A percentile compares a stretch with the other conserved stretches of the same genome.
These are phyloP conservation scores for Pterois miles DNA, from an alignment of 2,797 vertebrate genomes.

Conservation along the genomic window DNA sequence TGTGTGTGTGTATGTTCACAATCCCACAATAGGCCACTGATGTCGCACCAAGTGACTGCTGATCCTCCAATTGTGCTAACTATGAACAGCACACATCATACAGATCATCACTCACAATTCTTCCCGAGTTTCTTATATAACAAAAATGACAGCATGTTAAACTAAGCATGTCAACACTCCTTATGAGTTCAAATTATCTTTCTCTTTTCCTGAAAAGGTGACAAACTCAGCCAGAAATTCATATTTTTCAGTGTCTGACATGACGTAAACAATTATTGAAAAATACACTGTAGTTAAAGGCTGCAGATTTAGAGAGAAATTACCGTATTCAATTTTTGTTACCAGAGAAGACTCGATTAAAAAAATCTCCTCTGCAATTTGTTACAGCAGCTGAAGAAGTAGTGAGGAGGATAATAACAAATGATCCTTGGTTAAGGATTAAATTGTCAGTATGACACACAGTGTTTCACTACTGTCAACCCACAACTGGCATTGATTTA, in stretches of 20 bases:
- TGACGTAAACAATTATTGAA: background rate
- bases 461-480: conserved; percentile 9
- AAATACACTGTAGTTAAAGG: background rate
- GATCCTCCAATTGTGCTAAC: background rate
- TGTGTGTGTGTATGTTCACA: background rate
- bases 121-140: background rate
- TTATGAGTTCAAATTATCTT: background rate
- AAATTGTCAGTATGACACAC: conserved; percentile 22
- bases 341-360: background rate
- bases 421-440: conserved; percentile 5
- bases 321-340: background rate
- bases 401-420: background rate
- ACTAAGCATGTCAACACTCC: background rate
- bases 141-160: background rate
- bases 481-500: conserved; percentile 9
- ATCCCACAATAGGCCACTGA: background rate
- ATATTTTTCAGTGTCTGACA: background rate
- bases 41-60: background rate
- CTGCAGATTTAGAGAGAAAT: background rate
- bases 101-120: background rate
- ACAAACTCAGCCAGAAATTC: background rate
- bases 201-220: background rate
- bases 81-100: background rate
- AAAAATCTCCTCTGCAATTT: background rate
- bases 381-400: conserved; percentile 5